Percentiles rank a stretch among this genome's conserved stretches.
These are phyloP conservation scores for Laticauda colubrina DNA, from an alignment of 2,113 vertebrate species.

Conservation along the genomic window DNA sequence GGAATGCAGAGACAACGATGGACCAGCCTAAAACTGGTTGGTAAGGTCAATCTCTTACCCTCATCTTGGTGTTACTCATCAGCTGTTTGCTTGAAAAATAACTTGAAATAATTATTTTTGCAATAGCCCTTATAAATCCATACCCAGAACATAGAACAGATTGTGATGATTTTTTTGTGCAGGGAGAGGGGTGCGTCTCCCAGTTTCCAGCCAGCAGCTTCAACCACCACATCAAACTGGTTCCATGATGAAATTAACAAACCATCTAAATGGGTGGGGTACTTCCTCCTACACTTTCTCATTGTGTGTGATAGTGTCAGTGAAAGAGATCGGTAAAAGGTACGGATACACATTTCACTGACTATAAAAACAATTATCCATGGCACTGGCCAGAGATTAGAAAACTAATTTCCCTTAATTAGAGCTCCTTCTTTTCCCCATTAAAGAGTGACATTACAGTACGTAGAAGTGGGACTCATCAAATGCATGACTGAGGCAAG, in stretches of 20 bases:
- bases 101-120: neutral
- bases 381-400: neutral
- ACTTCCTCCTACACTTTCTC: neutral
- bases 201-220: neutral
- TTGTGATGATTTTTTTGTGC: neutral
- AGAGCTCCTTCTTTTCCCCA: neutral
- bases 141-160: constrained; percentile 10
- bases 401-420: constrained; percentile 18
- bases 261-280: neutral
- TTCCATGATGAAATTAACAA: constrained; percentile 21
- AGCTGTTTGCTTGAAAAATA: neutral
- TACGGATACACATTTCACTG: neutral
- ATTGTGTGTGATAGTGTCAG: neutral
- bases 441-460: neutral
- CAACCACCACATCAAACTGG: neutral
- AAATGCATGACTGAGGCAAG: neutral
- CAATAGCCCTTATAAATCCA: constrained; percentile 1
- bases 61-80: neutral
- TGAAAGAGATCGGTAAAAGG: constrained; percentile 14
- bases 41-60: neutral
- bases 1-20: neutral
- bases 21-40: neutral
- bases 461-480: neutral
- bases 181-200: neutral
- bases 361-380: constrained; percentile 28